Evolutionary conservation across 2,797 vertebrate genomes (phyloP), one percentile per base, ranked within the genome.

Genomic region (Scleropages formosus): DNA sequence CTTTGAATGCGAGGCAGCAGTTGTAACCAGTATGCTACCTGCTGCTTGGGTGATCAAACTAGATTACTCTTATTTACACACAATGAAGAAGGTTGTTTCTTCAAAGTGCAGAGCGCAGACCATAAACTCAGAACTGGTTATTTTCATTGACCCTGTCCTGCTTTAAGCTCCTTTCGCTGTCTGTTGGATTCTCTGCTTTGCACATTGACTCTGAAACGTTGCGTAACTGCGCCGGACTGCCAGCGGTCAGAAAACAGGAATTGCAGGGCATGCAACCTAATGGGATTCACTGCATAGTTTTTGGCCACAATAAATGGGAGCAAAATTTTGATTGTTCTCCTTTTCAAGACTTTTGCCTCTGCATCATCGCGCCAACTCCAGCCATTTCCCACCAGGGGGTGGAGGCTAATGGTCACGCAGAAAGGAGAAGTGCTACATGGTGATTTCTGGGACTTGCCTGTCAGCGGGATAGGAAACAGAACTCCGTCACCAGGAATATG

Each of bases 211-310:
- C 12, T 12, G 49, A 51, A 22, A 39, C 46, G 72, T 73, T 73
- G 47, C 62, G 39, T 73, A 73, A 73, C 72, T 49, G 8, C 46
- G 27, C 49, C 74, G 11, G 20, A 73, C 59, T 73, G 72, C 58
- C 72, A 73, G 49, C 72, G 73, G 39, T 73, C 56, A 73, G 39
- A 73, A 24, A 44, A 62, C 8, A 39, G 72, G 60, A 74, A 74
- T 64, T 74, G 61, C 26, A 20, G 15, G 60, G 44, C 44, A 16
- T 22, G 16, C 12, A 18, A 49, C 15, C 61, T 58, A 31, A 27
- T 27, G 72, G 56, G 49, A 60, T 20, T 46, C 6, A 44, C 16
- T n/a, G 46, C 49, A 39, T 56, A 8, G 56, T 60, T 60, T 39
- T 10, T 13, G 16, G 46, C 18, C 65, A 18, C 26, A 53, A 65